Conservation (phyloP, 2,888 invertebrate genomes). For the Polylopha cassiicola region DNA sequence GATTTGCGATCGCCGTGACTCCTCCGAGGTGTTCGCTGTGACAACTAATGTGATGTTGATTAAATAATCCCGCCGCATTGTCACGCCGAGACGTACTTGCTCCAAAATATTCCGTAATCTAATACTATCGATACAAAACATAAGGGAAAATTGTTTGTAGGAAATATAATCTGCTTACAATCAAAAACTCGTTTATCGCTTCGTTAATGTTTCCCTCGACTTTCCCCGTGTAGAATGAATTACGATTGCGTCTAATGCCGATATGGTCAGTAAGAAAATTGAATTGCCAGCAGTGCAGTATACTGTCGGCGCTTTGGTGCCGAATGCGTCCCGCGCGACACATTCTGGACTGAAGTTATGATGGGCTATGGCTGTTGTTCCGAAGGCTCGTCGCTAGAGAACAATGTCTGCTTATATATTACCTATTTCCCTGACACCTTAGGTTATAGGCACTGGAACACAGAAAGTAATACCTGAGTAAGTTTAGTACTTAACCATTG, state of each 20-base stretch:
- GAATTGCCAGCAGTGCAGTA: conserved; percentile 55
- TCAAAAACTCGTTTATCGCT: conserved; percentile 12
- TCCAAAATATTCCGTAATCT: background rate
- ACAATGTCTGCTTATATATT: conserved; percentile 18
- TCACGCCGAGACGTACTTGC: background rate
- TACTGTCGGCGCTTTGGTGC: conserved; percentile 62
- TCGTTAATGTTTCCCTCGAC: conserved; percentile 17
- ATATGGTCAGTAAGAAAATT: conserved; percentile 71
- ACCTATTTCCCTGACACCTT: conserved; percentile 15
- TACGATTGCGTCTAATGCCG: conserved; percentile 41
- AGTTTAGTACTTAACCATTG: no score
- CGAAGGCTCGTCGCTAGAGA: conserved; percentile 11
- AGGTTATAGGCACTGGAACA: no score
- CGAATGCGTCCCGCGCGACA: conserved; percentile 65
- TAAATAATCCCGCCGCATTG: conserved; percentile 12
- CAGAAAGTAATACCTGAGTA: no score
- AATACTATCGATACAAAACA: no score
- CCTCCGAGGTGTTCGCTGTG: background rate
- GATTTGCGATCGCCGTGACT: conserved; percentile 29
- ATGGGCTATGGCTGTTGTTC: conserved; percentile 39
- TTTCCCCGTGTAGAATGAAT: conserved; percentile 26
- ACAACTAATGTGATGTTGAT: conserved; percentile 15
- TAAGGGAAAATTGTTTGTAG: background rate
- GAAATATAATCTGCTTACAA: conserved; percentile 13
- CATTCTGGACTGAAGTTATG: conserved; percentile 53